Conservation (phyloP, 2,888 invertebrate species). For the Ennomos erosarius region DNA sequence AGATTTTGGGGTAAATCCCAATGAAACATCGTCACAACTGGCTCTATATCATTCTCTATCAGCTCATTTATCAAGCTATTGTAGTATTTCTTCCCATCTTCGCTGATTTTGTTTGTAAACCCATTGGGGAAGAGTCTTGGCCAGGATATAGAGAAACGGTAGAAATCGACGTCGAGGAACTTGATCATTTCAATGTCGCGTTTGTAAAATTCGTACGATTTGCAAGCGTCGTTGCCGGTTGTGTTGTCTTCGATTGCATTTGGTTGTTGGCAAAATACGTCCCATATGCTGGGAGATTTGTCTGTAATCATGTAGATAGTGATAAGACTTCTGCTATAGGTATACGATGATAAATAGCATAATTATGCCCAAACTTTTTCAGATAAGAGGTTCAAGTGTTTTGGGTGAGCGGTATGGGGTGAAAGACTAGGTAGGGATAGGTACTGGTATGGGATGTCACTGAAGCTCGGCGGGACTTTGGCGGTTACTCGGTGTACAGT, state of each 20-base stretch:
- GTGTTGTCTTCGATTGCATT: slow-evolving; percentile 80
- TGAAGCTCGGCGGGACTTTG: too few relatives aligned
- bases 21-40: slow-evolving; percentile 85
- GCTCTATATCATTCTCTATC: slow-evolving; percentile 84
- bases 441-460: too few relatives aligned
- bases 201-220: slow-evolving; percentile 86
- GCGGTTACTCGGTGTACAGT: too few relatives aligned
- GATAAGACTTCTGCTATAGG: too few relatives aligned
- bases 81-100: slow-evolving; percentile 87
- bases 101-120: slow-evolving; percentile 79
- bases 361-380: too few relatives aligned
- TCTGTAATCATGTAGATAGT: slow-evolving; percentile 55
- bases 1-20: slow-evolving; percentile 84
- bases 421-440: too few relatives aligned
- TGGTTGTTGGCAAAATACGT: slow-evolving; percentile 78
- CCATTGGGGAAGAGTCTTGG: slow-evolving; percentile 86
- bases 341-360: too few relatives aligned
- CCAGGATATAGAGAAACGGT: slow-evolving; percentile 88
- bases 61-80: slow-evolving; percentile 86
- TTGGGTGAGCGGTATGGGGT: too few relatives aligned
- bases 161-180: slow-evolving; percentile 76
- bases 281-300: slow-evolving; percentile 87
- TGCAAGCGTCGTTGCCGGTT: slow-evolving; percentile 85
- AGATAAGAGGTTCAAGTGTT: too few relatives aligned
- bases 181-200: slow-evolving; percentile 80